A percentile compares a stretch with the other conserved stretches of the same genome.
Conservation (phyloP, 1,140 invertebrate genomes). For the Eriocheir sinensis region DNA sequence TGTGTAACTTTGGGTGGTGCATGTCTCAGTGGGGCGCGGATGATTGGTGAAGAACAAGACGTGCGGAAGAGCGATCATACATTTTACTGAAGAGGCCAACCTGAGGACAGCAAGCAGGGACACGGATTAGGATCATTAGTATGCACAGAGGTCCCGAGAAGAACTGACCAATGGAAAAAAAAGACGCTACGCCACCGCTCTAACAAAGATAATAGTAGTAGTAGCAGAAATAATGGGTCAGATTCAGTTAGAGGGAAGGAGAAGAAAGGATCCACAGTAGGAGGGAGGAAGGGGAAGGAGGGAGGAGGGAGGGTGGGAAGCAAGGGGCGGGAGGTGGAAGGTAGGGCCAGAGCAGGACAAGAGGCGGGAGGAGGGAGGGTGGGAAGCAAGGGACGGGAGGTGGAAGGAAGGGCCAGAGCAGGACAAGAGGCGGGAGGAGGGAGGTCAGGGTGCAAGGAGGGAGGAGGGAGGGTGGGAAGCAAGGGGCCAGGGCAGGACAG, state of each 20-base stretch:
- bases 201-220: background rate
- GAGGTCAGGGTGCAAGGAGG: no score
- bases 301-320: background rate
- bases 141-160: no score
- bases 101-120: no score
- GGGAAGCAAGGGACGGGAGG: background rate
- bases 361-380: background rate
- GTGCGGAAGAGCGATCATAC: no score
- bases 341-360: background rate
- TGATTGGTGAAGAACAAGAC: no score
- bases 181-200: no score
- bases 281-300: no score
- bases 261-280: background rate
- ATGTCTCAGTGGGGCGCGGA: no score
- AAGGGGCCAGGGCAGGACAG: background rate
- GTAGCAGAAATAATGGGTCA: background rate
- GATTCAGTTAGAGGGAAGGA: background rate
- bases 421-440: background rate
- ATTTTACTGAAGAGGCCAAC: no score
- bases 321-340: background rate
- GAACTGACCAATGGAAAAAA: no score
- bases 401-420: background rate
- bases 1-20: no score
- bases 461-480: background rate
- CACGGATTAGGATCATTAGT: no score